A percentile compares a stretch with the other conserved stretches of the same genome.
Evolutionary conservation across 2,888 invertebrate species (phyloP).

Genomic region (Ichneumoninae sp.): DNA sequence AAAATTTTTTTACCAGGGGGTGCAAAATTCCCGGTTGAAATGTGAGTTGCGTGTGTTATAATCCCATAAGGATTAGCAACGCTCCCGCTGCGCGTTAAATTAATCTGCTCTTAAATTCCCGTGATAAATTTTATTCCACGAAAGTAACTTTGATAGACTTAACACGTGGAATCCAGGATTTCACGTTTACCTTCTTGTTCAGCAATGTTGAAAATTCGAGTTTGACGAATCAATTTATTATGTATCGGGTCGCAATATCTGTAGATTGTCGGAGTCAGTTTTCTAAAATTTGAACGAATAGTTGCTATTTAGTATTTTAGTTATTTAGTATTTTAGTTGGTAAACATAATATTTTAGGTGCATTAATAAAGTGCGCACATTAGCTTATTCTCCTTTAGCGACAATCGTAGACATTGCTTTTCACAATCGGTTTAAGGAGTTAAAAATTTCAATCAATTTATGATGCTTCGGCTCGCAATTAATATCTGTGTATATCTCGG

Average conservation of each 20-base stretch:
- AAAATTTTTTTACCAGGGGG: background rate
- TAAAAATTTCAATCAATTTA: background rate
- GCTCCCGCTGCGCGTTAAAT: background rate
- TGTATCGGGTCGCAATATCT: background rate
- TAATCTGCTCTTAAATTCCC: background rate
- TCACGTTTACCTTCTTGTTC: background rate
- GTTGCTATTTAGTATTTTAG: background rate
- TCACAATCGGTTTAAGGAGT: constrained; percentile 28
- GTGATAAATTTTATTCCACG: background rate
- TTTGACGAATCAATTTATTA: background rate
- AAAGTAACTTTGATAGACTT: background rate
- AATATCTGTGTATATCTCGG: background rate
- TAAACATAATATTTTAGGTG: background rate
- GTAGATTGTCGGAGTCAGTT: background rate
- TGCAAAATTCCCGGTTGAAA: background rate
- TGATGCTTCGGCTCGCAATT: too few species aligned
- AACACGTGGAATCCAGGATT: background rate
- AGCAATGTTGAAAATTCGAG: background rate
- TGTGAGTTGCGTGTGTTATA: background rate
- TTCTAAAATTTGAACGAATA: background rate
- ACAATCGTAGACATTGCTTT: constrained; percentile 19
- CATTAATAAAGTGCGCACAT: background rate
- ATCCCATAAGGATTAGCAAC: background rate
- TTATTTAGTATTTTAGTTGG: background rate
- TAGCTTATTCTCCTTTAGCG: background rate